phyloP scores from a whole-genome alignment of 2,797 vertebrate genomes.

The Neosilurus mollespiculum region DNA sequence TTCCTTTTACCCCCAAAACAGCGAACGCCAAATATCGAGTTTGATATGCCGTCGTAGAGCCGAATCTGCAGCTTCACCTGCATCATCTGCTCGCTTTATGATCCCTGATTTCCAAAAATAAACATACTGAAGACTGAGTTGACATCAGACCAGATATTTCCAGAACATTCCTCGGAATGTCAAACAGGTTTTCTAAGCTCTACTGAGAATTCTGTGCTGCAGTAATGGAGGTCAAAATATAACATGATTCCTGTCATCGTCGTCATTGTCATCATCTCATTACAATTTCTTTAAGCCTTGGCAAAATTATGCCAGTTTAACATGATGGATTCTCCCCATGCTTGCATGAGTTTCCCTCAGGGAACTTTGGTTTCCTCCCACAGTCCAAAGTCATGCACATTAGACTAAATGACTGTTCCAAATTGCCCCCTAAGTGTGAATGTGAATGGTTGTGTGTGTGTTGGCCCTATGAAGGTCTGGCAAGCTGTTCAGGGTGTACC shows the following conservation, averaged over 20 bases:
- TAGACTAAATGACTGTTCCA: no score
- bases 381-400: no score
- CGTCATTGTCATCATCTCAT: background rate
- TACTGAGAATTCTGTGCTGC: background rate
- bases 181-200: background rate
- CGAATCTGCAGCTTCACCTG: conserved; percentile 1
- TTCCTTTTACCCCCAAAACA: background rate
- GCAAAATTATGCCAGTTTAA: background rate
- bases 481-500: no score
- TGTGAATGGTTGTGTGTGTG: no score
- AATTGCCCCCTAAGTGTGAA: no score
- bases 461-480: no score
- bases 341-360: no score
- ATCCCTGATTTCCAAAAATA: conserved; percentile 44
- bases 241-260: no score
- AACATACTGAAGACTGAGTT: conserved; percentile 5
- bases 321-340: no score
- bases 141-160: background rate
- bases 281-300: background rate
- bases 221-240: background rate
- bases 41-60: background rate
- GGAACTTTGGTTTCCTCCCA: no score
- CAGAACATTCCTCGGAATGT: background rate
- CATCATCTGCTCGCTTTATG: conserved; percentile 29
- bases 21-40: background rate